These are phyloP conservation scores for Myocastor coypus DNA, from an alignment of 2,113 vertebrate species.

Conservation along the genomic window DNA sequence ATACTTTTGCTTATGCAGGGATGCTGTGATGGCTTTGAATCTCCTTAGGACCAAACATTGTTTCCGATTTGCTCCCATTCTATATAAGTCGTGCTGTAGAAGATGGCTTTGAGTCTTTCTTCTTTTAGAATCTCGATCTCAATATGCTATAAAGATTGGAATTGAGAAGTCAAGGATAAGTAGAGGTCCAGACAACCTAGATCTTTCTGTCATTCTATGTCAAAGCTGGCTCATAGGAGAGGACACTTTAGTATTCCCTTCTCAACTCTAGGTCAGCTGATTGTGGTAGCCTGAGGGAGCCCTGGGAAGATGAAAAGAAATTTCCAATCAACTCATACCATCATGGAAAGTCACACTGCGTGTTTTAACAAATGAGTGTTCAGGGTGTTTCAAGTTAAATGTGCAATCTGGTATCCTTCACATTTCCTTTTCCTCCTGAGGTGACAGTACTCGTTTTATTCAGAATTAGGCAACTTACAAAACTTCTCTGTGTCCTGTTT, in stretches of 20 bases:
- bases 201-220: neutral
- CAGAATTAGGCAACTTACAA: neutral
- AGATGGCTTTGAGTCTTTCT: neutral
- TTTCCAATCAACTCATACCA: neutral
- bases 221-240: neutral
- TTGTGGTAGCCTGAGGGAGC: neutral
- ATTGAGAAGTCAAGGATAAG: neutral
- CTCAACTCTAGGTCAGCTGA: neutral
- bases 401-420: neutral
- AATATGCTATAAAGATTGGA: neutral
- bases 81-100: neutral
- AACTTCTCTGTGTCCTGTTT: neutral
- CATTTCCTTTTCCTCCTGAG: neutral
- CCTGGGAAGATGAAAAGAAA: neutral
- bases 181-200: neutral
- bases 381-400: neutral
- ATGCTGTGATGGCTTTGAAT: neutral
- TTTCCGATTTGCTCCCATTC: neutral
- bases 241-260: neutral
- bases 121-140: neutral
- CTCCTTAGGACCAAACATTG: neutral
- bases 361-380: neutral
- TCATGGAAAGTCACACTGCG: neutral
- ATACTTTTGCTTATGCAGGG: neutral
- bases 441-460: neutral